Evolutionary conservation across 2,888 invertebrate genomes (phyloP).

Genomic region (Coleophora flavipennella): DNA sequence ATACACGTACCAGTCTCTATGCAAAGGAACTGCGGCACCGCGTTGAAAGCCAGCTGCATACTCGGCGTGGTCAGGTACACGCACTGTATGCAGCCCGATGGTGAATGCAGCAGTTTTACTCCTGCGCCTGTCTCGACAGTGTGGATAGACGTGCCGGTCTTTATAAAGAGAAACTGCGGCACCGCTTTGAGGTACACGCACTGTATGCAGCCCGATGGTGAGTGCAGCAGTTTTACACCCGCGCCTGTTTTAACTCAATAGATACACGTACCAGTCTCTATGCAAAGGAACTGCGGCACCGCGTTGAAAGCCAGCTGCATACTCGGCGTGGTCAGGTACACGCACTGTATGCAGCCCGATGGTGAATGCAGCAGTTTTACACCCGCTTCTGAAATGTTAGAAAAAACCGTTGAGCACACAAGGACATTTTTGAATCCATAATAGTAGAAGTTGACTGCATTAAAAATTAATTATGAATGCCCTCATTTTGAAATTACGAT

Average conservation of each 20-base stretch:
- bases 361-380: conserved; percentile 58
- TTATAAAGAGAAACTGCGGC: too few species aligned
- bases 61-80: conserved; percentile 63
- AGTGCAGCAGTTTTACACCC: conserved; percentile 35
- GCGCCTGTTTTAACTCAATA: background rate
- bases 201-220: too few species aligned
- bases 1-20: conserved; percentile 50
- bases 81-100: conserved; percentile 58
- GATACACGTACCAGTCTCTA: conserved; percentile 50
- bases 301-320: conserved; percentile 68
- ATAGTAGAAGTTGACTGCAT: too few species aligned
- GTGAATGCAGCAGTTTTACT: conserved; percentile 57
- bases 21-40: conserved; percentile 64
- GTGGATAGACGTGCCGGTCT: too few species aligned
- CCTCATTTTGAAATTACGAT: too few species aligned
- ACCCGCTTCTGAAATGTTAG: conserved; percentile 55
- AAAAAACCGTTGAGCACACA: too few species aligned
- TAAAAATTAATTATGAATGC: too few species aligned
- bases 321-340: conserved; percentile 61
- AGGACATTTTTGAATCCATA: too few species aligned
- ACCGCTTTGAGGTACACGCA: too few species aligned
- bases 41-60: conserved; percentile 66
- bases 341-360: conserved; percentile 60
- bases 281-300: conserved; percentile 63
- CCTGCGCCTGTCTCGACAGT: conserved; percentile 69